phyloP scores from a whole-genome alignment of 2,888 invertebrate genomes.

The Oxyteleia sp. region DNA sequence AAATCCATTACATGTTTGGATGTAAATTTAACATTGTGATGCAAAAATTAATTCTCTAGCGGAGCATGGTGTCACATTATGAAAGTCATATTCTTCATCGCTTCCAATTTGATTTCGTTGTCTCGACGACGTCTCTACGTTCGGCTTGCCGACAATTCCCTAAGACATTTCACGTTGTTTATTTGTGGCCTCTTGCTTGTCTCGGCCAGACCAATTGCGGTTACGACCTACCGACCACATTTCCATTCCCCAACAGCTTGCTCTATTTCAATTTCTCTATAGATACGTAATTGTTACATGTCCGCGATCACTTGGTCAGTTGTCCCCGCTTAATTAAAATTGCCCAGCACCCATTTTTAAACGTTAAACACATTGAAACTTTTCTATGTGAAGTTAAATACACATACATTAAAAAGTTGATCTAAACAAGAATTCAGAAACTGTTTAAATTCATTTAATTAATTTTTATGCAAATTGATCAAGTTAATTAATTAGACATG shows the following conservation, averaged over 20 bases:
- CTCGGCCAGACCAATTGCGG: constrained; percentile 66
- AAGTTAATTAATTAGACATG: too few species aligned
- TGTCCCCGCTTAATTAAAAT: constrained; percentile 37
- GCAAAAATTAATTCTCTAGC: too few species aligned
- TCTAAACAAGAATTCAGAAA: too few species aligned
- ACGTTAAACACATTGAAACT: background rate
- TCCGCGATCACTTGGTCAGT: constrained; percentile 27
- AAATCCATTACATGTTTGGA: too few species aligned
- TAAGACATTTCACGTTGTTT: constrained; percentile 60
- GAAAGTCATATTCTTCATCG: constrained; percentile 46
- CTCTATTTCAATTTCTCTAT: constrained; percentile 56
- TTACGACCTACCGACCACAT: constrained; percentile 57
- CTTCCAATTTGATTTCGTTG: constrained; percentile 2
- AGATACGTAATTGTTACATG: constrained; percentile 63
- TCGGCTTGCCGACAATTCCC: constrained; percentile 47
- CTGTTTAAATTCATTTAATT: too few species aligned
- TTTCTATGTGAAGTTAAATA: too few species aligned
- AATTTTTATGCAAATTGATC: too few species aligned
- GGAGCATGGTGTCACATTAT: background rate
- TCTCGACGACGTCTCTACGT: constrained; percentile 21
- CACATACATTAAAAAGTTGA: too few species aligned
- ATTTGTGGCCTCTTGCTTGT: constrained; percentile 67
- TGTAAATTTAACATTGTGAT: too few species aligned
- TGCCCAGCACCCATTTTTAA: background rate
- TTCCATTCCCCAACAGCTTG: constrained; percentile 54